phyloP scores from a whole-genome alignment of 2,888 invertebrate genomes.

The Caenorhabditis afra region DNA sequence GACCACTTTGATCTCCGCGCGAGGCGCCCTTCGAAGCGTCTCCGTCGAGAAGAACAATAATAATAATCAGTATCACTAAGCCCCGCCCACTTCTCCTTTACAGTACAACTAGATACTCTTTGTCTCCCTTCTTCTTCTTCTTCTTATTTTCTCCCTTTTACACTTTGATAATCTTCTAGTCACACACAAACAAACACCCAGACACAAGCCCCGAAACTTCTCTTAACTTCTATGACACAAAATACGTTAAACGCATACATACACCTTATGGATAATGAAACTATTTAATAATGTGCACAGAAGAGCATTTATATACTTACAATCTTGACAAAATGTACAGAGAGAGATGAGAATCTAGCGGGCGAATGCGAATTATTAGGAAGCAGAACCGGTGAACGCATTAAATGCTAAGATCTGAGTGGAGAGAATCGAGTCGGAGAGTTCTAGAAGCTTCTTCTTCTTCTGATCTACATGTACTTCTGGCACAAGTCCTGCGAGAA shows the following conservation, averaged over 20 bases:
- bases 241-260: too few relatives aligned
- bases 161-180: slow-evolving; percentile 3
- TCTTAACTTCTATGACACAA: too few relatives aligned
- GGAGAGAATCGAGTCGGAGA: slow-evolving; percentile 12
- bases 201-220: too few relatives aligned
- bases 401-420: slow-evolving; percentile 56
- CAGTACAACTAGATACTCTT: not conserved
- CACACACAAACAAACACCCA: slow-evolving; percentile 9
- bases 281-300: slow-evolving; percentile 16
- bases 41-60: slow-evolving; percentile 59
- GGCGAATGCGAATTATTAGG: slow-evolving; percentile 1
- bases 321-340: slow-evolving; percentile 45
- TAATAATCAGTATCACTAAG: slow-evolving; percentile 13
- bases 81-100: not conserved
- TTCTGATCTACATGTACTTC: slow-evolving; percentile 53
- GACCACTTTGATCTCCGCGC: slow-evolving; percentile 33
- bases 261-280: too few relatives aligned
- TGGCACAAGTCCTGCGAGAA: slow-evolving; percentile 69
- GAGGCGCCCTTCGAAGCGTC: slow-evolving; percentile 25
- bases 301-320: slow-evolving; percentile 2
- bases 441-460: slow-evolving; percentile 20
- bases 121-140: not conserved
- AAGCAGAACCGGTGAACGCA: slow-evolving; percentile 54
- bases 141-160: too few relatives aligned
- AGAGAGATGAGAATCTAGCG: slow-evolving; percentile 39